phyloP scores from a whole-genome alignment of 2,888 invertebrate genomes.

The Charanyca ferruginea region DNA sequence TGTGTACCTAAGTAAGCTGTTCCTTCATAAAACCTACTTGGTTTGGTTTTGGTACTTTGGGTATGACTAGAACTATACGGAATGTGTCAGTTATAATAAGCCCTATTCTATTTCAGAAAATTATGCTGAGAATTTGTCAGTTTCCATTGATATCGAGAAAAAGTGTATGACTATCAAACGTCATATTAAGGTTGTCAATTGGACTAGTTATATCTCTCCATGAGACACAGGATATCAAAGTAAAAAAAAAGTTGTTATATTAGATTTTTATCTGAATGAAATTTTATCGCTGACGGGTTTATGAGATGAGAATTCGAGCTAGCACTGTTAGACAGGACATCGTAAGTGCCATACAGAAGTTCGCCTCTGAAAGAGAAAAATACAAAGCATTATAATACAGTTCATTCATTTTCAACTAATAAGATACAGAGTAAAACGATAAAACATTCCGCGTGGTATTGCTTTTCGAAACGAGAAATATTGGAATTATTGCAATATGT shows the following conservation, averaged over 20 bases:
- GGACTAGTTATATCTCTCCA: conserved; percentile 22
- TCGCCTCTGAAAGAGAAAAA: conserved; percentile 78
- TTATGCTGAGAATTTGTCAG: conserved; percentile 31
- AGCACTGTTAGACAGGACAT: conserved; percentile 76
- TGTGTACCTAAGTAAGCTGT: conserved; percentile 55
- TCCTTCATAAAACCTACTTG: conserved; percentile 47
- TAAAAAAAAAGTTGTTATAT: conserved; percentile 39
- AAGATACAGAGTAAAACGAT: background rate
- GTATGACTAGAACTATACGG: conserved; percentile 62
- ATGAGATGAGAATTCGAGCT: conserved; percentile 75
- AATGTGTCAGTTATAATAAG: conserved; percentile 56
- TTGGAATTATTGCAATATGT: background rate
- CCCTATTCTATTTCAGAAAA: conserved; percentile 54
- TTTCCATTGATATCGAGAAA: conserved; percentile 41
- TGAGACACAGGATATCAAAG: conserved; percentile 33
- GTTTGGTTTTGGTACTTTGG: conserved; percentile 56
- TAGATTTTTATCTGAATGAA: conserved; percentile 37
- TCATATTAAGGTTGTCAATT: conserved; percentile 51
- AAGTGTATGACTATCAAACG: conserved; percentile 54
- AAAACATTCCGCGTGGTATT: background rate
- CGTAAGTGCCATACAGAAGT: conserved; percentile 72
- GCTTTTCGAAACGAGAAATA: conserved; percentile 4
- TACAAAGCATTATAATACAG: conserved; percentile 15
- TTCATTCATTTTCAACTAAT: conserved; percentile 13
- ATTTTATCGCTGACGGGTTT: conserved; percentile 54